Evolutionary conservation across 2,888 invertebrate species (phyloP), one percentile per base, ranked within the genome.

Genomic region (Zeuzera pyrina): DNA sequence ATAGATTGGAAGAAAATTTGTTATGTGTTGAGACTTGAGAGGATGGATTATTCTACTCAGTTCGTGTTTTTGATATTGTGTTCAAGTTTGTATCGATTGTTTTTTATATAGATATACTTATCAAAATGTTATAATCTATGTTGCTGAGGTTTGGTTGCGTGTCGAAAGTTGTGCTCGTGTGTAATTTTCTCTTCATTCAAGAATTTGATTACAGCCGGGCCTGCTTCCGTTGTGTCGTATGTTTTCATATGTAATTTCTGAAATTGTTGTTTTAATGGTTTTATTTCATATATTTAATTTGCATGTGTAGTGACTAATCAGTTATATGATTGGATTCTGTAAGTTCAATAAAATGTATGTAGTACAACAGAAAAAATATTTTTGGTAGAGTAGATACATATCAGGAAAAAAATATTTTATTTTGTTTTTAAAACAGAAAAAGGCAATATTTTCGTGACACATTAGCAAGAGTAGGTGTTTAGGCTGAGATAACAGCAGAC

Each of bases 11-110:
- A n/a, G n/a, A 19, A 19, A 19, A 5, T 19, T 19, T 19, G 19
- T 19, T 12, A 25, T 12, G 37, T 43, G 35, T 43, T 34, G 48
- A 44, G 50, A 39, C 28, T 38, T 40, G 47, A 39, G 19, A 55
- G 41, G 43, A 77, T 77, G 78, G 57, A 70, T 59, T 66, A 59
- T 55, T 57, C 70, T 33, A 55, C 52, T 39, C 53, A 65, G 42
- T 58, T 74, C 42, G 62, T 70, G 61, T 46, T 76, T 38, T 61
- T 74, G 36, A 58, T 77, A 52, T 45, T 76, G 43, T 69, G 65
- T 48, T 60, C 73, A 52, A 76, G 77, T 78, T 61, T 38, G 74
- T 74, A 73, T 64, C 34, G 41, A 49, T 53, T 49, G 30, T 43
- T 47, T 30, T 34, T 5, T 22, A 5, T 22, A 10, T 10, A n/a